A percentile compares a stretch with the other conserved stretches of the same genome.
Evolutionary conservation across 2,888 invertebrate species (phyloP).

Genomic region (Sesamia inferens): DNA sequence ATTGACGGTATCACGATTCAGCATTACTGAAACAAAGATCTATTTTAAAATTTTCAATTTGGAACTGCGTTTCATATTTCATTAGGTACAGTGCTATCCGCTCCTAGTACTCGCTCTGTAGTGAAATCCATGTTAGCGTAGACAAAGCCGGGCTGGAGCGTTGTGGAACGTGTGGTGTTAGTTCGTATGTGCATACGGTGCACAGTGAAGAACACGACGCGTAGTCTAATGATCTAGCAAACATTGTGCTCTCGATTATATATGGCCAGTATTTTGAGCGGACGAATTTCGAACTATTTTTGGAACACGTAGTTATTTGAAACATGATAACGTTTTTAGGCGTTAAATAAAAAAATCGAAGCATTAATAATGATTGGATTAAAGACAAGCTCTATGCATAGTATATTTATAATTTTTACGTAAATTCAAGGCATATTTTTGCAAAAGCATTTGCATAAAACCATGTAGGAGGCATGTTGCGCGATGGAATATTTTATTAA

Average conservation of each 20-base stretch:
- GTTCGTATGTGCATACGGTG: constrained; percentile 18
- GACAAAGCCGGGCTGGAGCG: constrained; percentile 40
- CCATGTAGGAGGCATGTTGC: constrained; percentile 49
- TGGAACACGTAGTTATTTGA: neutral
- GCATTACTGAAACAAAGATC: neutral
- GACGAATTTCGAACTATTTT: neutral
- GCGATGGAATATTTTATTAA: constrained; percentile 52
- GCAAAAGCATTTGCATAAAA: constrained; percentile 24
- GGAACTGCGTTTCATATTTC: constrained; percentile 1
- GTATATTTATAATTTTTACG: constrained; percentile 23
- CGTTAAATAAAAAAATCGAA: neutral
- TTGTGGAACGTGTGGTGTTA: constrained; percentile 45
- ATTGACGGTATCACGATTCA: neutral
- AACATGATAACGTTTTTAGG: neutral
- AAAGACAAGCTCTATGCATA: constrained; percentile 31
- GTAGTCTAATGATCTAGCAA: constrained; percentile 54
- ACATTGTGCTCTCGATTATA: constrained; percentile 34
- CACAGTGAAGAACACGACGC: constrained; percentile 17
- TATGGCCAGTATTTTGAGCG: constrained; percentile 16
- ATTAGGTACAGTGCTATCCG: constrained; percentile 15
- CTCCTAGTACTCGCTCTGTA: constrained; percentile 26
- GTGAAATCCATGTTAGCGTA: constrained; percentile 45
- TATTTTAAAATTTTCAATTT: constrained; percentile 1
- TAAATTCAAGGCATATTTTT: constrained; percentile 26
- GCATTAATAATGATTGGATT: constrained; percentile 5